phyloP scores from a whole-genome alignment of 2,113 vertebrate species.

The Ctenomys sociabilis region DNA sequence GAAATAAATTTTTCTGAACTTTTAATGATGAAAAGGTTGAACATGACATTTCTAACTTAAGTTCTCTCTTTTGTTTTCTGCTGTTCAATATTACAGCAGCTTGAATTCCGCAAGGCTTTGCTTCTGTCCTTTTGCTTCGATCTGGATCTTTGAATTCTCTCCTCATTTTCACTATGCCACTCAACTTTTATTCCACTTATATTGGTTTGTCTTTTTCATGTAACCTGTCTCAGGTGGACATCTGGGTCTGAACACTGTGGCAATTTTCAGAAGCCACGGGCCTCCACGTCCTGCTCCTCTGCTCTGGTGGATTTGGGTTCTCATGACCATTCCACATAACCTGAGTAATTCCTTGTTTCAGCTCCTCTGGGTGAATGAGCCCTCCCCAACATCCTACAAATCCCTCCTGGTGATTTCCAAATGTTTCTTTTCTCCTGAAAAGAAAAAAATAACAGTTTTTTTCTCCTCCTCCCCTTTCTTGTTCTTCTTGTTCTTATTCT shows the following conservation, averaged over 20 bases:
- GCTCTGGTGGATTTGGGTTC: accelerated
- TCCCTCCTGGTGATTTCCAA: background rate
- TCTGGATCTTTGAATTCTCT: background rate
- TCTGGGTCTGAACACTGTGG: background rate
- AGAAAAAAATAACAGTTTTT: background rate
- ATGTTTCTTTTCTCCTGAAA: background rate
- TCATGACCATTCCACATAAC: accelerated
- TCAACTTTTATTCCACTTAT: background rate
- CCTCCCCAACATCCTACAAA: background rate
- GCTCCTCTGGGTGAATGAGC: background rate
- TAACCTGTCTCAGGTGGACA: background rate
- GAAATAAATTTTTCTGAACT: background rate
- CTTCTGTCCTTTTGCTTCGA: background rate
- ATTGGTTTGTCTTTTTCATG: background rate
- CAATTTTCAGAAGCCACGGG: background rate
- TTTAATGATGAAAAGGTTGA: background rate
- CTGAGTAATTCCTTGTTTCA: background rate
- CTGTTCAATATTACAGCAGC: background rate
- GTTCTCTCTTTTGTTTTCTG: background rate
- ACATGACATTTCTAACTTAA: background rate
- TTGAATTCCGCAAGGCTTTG: background rate
- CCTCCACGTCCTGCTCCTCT: background rate
- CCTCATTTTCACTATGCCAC: background rate
- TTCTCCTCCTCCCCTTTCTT: background rate
- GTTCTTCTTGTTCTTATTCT: background rate